These are phyloP conservation scores for Apogon hyalosoma DNA, from an alignment of 2,797 vertebrate species.

Conservation along the genomic window DNA sequence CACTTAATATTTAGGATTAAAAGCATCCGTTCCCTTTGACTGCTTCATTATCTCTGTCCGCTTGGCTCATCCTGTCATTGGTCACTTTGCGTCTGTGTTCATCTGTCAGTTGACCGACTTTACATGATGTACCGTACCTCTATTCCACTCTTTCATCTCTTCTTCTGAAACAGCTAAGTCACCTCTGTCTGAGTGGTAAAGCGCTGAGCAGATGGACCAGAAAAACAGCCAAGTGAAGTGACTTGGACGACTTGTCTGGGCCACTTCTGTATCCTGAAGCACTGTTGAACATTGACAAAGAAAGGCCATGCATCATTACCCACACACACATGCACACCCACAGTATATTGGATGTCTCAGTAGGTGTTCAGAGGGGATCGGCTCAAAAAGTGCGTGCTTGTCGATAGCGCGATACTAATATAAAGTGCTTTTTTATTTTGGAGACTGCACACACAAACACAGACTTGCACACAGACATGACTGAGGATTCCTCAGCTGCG, in stretches of 20 bases:
- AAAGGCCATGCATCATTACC: conserved; percentile 42
- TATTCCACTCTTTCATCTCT: not conserved
- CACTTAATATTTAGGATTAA: conserved; percentile 64
- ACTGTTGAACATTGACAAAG: conserved; percentile 62
- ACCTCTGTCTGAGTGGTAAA: conserved; percentile 18
- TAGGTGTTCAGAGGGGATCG: conserved; percentile 48
- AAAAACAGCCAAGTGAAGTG: conserved; percentile 16
- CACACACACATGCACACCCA: conserved; percentile 27
- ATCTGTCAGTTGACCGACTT: conserved; percentile 17
- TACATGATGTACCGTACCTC: conserved; percentile 11
- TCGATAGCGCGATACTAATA: conserved; percentile 66
- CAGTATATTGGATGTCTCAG: conserved; percentile 29
- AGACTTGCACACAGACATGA: conserved; percentile 34
- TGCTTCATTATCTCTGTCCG: conserved; percentile 40
- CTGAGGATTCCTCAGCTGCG: conserved; percentile 69
- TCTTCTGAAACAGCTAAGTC: conserved; percentile 8
- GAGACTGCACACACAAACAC: conserved; percentile 32
- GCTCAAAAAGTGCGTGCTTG: conserved; percentile 47
- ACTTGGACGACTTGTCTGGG: conserved; percentile 17
- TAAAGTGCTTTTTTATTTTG: conserved; percentile 26
- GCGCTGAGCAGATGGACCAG: conserved; percentile 35
- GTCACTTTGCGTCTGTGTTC: conserved; percentile 8
- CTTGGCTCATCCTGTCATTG: conserved; percentile 14
- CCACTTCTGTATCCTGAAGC: conserved; percentile 57
- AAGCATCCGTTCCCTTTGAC: conserved; percentile 42